Base-by-base conservation (phyloP, 1,140 invertebrate species). In the Calosoma granatense region DNA sequence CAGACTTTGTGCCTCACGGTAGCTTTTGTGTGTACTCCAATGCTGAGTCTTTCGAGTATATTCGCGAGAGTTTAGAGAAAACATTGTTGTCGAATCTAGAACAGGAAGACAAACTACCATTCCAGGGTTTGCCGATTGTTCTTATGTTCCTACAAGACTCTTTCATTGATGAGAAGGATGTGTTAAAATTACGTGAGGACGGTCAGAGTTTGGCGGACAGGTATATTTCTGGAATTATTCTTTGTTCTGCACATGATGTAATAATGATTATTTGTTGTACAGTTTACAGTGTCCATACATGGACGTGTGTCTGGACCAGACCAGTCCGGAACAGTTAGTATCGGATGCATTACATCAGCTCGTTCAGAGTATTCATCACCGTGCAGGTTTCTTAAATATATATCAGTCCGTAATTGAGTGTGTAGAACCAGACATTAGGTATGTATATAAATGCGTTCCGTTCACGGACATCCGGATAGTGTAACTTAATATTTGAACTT, bases 1-100 rank as follows among this genome's bases (percentile, higher is more conserved):
- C 83, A 4, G 84, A 88, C 67, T 90, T 90, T 67, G 77, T 81
- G 69, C 87, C 87, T 54, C 85, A 90, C 72, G 86, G 88, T 51
- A 87, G 88, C 56, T 89, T 91, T 71, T 90, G 88, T 70, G 88
- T 96, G 21, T 98, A 92, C 73, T 90, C 92, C 62, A 91, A 94
- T 67, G 85, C 88, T 60, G 85, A 92, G 63, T 90, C 90, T 1
- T 88, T 97, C 67, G 92, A 96, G 64, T 96, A 94, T 69, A 86
- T 97, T 39, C 80, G 91, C 63, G 87, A 88, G 59, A 93, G 91
- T 69, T 78, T 97, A 58, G 92, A 96, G 67, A 93, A 94, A 70
- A 95, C 92, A 11, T 74, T 97, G 3, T 72, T 96, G 0, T 90
- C 90, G 2, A 94, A 94, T 80, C 76, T 95, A 55, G 90, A 94